These are phyloP conservation scores for Hymenochirus boettgeri DNA, from an alignment of 2,113 vertebrate genomes.

Conservation along the genomic window DNA sequence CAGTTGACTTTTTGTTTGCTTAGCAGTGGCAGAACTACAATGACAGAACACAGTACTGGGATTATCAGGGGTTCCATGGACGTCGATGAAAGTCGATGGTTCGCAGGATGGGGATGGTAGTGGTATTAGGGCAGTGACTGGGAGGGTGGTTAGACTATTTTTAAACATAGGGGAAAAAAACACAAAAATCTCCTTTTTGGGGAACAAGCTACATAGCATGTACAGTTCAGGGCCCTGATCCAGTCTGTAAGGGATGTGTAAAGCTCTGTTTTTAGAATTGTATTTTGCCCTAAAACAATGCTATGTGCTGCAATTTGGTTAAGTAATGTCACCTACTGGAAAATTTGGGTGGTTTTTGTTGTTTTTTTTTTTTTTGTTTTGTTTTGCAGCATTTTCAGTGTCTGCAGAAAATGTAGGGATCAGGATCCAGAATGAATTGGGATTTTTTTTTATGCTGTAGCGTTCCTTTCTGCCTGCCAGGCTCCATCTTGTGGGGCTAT, in stretches of 20 bases:
- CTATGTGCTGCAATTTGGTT: too few species aligned
- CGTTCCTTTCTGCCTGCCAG: slow-evolving; percentile 23
- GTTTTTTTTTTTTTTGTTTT: too few species aligned
- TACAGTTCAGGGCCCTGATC: slow-evolving; percentile 43
- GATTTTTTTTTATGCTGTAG: not conserved
- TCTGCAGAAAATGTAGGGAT: not conserved
- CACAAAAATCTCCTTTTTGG: slow-evolving; percentile 35
- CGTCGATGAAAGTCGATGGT: slow-evolving; percentile 64
- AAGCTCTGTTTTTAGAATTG: not conserved
- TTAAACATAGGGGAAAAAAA: slow-evolving; percentile 13
- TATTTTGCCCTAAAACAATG: not conserved
- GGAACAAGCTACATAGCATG: slow-evolving; percentile 39
- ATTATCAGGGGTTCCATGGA: slow-evolving; percentile 62
- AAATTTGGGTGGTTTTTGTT: too few species aligned
- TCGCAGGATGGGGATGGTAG: slow-evolving; percentile 20
- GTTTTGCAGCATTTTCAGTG: not conserved
- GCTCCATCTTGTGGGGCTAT: slow-evolving; percentile 20
- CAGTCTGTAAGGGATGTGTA: slow-evolving; percentile 14
- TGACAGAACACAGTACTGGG: slow-evolving; percentile 66
- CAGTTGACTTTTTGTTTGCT: not conserved
- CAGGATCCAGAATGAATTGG: slow-evolving; percentile 2
- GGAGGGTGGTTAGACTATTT: slow-evolving; percentile 44
- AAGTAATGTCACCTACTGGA: too few species aligned
- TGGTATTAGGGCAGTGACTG: slow-evolving; percentile 3
- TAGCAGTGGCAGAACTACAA: slow-evolving; percentile 65